Conservation (phyloP, 2,888 invertebrate genomes). For the Scaptomyza reducta region DNA sequence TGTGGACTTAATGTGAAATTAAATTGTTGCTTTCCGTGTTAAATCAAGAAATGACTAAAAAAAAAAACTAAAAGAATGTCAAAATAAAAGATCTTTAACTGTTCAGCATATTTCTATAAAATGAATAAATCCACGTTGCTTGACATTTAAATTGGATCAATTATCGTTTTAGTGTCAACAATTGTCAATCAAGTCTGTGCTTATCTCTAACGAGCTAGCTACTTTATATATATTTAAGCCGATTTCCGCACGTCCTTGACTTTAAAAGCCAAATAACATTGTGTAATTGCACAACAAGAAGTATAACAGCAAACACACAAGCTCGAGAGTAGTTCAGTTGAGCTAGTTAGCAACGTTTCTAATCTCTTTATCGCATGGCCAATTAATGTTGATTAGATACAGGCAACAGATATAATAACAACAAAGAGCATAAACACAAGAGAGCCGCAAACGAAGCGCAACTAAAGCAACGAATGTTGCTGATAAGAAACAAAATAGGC, state of each 20-base stretch:
- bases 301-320: slow-evolving; percentile 48
- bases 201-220: slow-evolving; percentile 30
- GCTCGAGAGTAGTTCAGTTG: slow-evolving; percentile 22
- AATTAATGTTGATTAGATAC: slow-evolving; percentile 74
- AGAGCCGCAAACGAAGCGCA: slow-evolving; percentile 60
- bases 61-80: too few species aligned
- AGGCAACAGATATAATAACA: slow-evolving; percentile 8
- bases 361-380: slow-evolving; percentile 74
- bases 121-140: background rate
- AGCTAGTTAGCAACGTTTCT: slow-evolving; percentile 16
- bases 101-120: background rate
- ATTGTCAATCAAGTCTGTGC: slow-evolving; percentile 22
- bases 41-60: background rate
- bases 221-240: slow-evolving; percentile 34
- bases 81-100: too few species aligned
- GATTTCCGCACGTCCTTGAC: slow-evolving; percentile 72
- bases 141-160: slow-evolving; percentile 24
- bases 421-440: slow-evolving; percentile 27
- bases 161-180: slow-evolving; percentile 44
- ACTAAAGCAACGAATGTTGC: slow-evolving; percentile 44
- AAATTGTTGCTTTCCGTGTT: slow-evolving; percentile 16
- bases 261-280: slow-evolving; percentile 24
- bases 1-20: slow-evolving; percentile 27
- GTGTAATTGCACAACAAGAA: slow-evolving; percentile 53
- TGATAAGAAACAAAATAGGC: slow-evolving; percentile 48